Base-by-base conservation (phyloP, 2,113 vertebrate genomes). In the Prinia subflava region DNA sequence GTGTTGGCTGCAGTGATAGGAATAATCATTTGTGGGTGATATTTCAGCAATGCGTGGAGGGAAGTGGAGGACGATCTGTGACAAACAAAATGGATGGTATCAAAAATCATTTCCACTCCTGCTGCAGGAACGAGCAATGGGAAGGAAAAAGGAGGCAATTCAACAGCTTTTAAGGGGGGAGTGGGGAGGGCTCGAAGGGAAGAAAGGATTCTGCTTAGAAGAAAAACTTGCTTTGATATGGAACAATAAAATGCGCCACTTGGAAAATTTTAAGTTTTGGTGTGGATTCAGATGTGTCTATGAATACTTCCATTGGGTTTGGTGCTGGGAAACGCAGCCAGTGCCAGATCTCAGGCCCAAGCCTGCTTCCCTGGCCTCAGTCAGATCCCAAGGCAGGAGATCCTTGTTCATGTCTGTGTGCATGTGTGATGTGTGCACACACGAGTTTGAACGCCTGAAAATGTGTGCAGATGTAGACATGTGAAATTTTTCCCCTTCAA, bases 1-100 rank as follows among this genome's bases (percentile, higher is more conserved):
- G 83, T 7, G 18, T 39, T 10, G 52, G 65, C 74, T 57, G 60
- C 24, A 3, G 78, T 80, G 88, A 80, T 90, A 77, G 77, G 73
- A 46, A 85, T 82, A 82, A 91, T 96, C 91, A 94, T 95, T 91
- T 81, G 93, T 44, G 83, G 92, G 85, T 80, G 88, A 96, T 96
- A 93, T 94, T 95, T 91, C 95, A 96, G 89, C 78, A 77, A 37
- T 0, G 49, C 1, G 9, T 81, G 44, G 63, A 28, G 89, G 91
- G 82, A 97, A 95, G 92, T 74, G 92, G 92, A 95, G 88, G 94
- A 89, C 24, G 11, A 59, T 89, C 84, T 96, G 95, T 87, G 90
- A 92, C 91, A 92, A 91, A 91, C 78, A 83, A 89, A 96, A 95
- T 94, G 52, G 81, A 76, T 83, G 53, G 68, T 76, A 75, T 77